phyloP scores from a whole-genome alignment of 2,113 vertebrate genomes.

The Petromus typicus region DNA sequence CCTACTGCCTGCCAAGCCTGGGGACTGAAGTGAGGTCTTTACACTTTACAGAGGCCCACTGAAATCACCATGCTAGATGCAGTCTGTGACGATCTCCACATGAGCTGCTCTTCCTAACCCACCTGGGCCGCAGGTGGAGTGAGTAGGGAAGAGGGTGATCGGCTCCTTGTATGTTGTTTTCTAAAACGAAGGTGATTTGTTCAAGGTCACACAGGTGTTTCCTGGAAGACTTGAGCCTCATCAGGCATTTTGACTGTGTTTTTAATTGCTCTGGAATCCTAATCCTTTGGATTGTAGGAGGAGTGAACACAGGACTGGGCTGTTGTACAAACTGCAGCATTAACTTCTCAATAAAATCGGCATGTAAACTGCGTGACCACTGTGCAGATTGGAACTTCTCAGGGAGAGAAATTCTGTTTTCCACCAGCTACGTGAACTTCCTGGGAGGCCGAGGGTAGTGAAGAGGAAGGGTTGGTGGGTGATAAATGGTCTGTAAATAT shows the following conservation, averaged over 20 bases:
- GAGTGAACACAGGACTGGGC: not conserved
- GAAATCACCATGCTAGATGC: not conserved
- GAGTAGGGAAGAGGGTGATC: not conserved
- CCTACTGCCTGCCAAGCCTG: not conserved
- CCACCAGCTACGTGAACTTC: not conserved
- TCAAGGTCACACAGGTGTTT: not conserved
- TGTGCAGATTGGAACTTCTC: not conserved
- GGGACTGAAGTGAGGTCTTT: not conserved
- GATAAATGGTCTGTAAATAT: not conserved
- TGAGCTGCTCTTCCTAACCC: not conserved
- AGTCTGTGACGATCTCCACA: not conserved
- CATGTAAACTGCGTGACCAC: not conserved
- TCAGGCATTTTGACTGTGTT: not conserved
- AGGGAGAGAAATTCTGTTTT: conserved; percentile 12
- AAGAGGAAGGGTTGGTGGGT: not conserved
- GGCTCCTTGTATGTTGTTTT: not conserved
- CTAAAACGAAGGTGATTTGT: not conserved
- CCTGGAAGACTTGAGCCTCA: not conserved
- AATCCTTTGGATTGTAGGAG: conserved; percentile 33
- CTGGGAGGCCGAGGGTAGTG: not conserved
- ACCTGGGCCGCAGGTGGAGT: not conserved
- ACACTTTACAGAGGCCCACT: not conserved
- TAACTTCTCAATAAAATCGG: not conserved
- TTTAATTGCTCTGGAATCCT: conserved; percentile 26
- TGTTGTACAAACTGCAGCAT: not conserved